Conservation (phyloP, 1,140 invertebrate genomes). For the Copidosoma floridanum region DNA sequence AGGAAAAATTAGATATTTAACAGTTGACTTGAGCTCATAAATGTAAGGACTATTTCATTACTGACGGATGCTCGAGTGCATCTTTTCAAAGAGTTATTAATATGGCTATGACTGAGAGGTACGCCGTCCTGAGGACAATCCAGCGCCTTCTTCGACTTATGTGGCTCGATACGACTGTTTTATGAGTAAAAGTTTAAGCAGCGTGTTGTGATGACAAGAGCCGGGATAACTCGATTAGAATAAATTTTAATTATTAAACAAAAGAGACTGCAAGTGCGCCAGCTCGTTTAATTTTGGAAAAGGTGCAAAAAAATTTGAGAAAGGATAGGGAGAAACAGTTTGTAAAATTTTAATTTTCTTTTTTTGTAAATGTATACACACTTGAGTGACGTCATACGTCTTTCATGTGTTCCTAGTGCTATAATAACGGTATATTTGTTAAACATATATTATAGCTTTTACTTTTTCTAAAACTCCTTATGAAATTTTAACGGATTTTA, state of each 20-base stretch:
- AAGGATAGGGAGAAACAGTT: constrained; percentile 13
- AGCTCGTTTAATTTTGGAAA: too few species aligned
- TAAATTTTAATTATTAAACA: constrained; percentile 5
- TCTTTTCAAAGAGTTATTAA: too few species aligned
- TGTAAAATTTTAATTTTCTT: constrained; percentile 17
- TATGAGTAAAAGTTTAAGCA: too few species aligned
- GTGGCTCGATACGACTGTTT: too few species aligned
- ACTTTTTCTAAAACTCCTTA: constrained; percentile 35
- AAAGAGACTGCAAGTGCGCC: too few species aligned
- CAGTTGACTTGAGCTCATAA: constrained; percentile 8
- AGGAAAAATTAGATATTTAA: constrained; percentile 45
- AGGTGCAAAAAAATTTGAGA: too few species aligned
- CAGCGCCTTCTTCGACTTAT: too few species aligned
- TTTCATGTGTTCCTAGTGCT: constrained; percentile 37
- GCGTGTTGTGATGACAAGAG: too few species aligned
- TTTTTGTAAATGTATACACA: constrained; percentile 13
- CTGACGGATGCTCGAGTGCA: too few species aligned
- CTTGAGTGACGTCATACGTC: neutral
- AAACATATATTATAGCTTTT: constrained; percentile 44
- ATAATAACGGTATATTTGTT: constrained; percentile 41
- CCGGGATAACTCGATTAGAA: constrained; percentile 11
- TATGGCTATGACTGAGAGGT: too few species aligned
- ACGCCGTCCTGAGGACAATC: too few species aligned
- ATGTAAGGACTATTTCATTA: too few species aligned
- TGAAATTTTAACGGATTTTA: constrained; percentile 23